These are phyloP conservation scores for Achroia grisella DNA, from an alignment of 1,140 invertebrate genomes.

Conservation along the genomic window DNA sequence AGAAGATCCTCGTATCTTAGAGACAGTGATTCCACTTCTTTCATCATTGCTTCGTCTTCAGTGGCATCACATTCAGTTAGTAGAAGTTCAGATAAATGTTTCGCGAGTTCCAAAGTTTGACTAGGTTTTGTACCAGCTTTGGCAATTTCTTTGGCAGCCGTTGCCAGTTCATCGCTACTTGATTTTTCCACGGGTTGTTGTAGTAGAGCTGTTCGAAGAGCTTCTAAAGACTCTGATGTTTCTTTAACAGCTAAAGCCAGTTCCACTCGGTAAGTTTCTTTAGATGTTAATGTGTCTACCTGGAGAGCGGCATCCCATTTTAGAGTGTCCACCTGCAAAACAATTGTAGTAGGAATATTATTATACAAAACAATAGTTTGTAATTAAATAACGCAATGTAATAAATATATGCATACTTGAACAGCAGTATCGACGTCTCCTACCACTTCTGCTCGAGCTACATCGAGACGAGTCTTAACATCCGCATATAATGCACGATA, in stretches of 20 bases:
- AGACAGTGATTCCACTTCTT: constrained; percentile 78
- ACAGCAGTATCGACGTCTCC: constrained; percentile 53
- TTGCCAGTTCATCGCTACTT: constrained; percentile 50
- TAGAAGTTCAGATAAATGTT: constrained; percentile 83
- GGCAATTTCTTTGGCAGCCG: constrained; percentile 59
- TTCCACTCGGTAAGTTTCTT: constrained; percentile 86
- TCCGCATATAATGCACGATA: constrained; percentile 53
- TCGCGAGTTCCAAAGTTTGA: constrained; percentile 79
- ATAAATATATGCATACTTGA: constrained; percentile 30
- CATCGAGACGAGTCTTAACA: constrained; percentile 36
- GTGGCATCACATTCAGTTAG: constrained; percentile 82
- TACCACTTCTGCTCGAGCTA: constrained; percentile 47
- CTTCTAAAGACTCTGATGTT: constrained; percentile 48
- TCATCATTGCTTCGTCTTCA: constrained; percentile 77
- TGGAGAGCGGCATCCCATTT: constrained; percentile 85
- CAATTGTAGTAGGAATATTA: too few species aligned
- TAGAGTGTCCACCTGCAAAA: constrained; percentile 81
- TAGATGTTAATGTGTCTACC: constrained; percentile 86
- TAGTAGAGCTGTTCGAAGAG: constrained; percentile 34
- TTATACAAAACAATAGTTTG: too few species aligned
- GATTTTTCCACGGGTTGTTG: constrained; percentile 48
- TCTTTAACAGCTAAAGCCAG: constrained; percentile 78
- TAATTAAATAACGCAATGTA: too few species aligned
- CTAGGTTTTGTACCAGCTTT: constrained; percentile 58
- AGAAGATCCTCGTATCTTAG: constrained; percentile 81